Evolutionary conservation across 2,113 vertebrate species (phyloP).

Genomic region (Vombatus ursinus): DNA sequence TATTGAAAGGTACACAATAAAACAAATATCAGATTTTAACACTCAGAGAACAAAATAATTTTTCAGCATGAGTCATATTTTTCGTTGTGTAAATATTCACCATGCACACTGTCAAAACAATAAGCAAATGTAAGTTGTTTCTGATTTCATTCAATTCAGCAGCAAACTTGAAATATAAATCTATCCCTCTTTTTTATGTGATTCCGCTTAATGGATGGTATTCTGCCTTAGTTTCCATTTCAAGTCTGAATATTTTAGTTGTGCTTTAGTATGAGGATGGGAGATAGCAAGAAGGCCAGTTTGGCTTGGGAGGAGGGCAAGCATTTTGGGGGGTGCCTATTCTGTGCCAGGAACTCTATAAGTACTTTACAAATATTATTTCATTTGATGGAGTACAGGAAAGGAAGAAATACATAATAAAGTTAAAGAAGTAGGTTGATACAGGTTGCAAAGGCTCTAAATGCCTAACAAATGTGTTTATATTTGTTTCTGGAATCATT

Average conservation of each 20-base stretch:
- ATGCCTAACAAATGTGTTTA: neutral
- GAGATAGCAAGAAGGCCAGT: neutral
- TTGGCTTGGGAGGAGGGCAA: neutral
- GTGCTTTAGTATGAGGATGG: neutral
- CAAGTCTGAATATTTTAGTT: neutral
- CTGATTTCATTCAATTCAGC: neutral
- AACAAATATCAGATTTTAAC: neutral
- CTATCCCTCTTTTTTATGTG: neutral
- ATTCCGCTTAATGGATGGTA: neutral
- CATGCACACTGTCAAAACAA: neutral
- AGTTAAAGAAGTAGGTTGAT: neutral
- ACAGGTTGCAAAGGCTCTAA: neutral
- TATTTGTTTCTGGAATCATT: constrained; percentile 28
- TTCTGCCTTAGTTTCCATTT: neutral
- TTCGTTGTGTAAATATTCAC: neutral
- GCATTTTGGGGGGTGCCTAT: neutral
- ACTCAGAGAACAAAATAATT: neutral
- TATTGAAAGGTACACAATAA: neutral
- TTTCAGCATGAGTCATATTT: neutral
- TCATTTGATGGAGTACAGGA: neutral
- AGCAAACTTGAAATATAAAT: neutral
- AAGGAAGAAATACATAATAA: neutral
- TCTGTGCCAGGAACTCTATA: neutral
- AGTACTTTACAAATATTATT: neutral
- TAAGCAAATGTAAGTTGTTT: neutral